Percentiles rank a stretch among this genome's conserved stretches.
phyloP scores from a whole-genome alignment of 2,113 vertebrate species.

The Struthio camelus region DNA sequence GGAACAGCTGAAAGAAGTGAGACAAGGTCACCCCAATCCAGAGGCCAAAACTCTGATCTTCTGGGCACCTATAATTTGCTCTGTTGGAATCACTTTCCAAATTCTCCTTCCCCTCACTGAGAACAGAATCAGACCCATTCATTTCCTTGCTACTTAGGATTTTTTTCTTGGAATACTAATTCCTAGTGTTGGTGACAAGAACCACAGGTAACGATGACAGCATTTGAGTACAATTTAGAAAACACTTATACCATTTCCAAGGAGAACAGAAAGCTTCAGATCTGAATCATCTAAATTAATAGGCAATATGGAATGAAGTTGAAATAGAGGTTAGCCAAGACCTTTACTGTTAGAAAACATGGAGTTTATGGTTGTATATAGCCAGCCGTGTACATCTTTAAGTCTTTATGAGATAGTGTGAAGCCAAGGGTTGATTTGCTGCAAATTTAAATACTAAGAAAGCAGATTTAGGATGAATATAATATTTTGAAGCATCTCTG shows the following conservation, averaged over 20 bases:
- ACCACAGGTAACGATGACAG: neutral
- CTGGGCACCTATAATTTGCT: neutral
- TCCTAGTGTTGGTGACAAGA: neutral
- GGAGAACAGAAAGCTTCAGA: conserved; percentile 9
- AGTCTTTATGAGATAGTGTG: neutral
- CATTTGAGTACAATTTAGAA: neutral
- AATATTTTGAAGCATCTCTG: neutral
- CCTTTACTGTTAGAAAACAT: conserved; percentile 4
- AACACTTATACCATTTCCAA: conserved; percentile 12
- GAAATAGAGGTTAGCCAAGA: conserved; percentile 43
- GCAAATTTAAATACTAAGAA: neutral
- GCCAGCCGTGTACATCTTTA: neutral
- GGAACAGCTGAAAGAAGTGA: conserved; percentile 8
- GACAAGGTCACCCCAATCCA: neutral
- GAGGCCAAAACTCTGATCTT: neutral
- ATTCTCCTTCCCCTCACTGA: neutral
- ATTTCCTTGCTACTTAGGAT: neutral
- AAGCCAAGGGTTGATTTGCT: conserved; percentile 20
- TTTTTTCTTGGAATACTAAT: neutral
- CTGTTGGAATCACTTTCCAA: neutral
- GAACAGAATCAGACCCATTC: neutral
- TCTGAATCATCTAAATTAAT: conserved; percentile 16
- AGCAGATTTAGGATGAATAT: neutral
- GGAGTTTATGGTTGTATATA: neutral
- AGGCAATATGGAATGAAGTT: conserved; percentile 14